Conservation (phyloP, 2,797 vertebrate genomes). For the Valencia hispanica region DNA sequence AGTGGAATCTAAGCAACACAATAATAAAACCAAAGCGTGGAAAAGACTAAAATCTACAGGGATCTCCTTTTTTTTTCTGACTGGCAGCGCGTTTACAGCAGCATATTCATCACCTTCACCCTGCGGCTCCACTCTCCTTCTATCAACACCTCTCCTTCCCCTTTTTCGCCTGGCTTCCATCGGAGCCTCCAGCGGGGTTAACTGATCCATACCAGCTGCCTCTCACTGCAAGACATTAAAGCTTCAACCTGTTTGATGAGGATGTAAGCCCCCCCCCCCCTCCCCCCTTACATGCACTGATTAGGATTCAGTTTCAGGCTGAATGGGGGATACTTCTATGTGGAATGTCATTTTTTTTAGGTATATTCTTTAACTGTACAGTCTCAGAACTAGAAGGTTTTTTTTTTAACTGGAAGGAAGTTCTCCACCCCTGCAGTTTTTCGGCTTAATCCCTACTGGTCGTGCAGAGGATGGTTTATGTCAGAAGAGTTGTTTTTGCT, state of each 20-base stretch:
- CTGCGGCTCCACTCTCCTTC: conserved; percentile 25
- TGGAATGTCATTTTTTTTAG: neutral
- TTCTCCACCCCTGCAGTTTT: neutral
- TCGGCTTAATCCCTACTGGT: neutral
- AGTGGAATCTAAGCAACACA: neutral
- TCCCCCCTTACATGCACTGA: conserved; percentile 12
- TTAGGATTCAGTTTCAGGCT: conserved; percentile 1
- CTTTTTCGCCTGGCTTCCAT: conserved; percentile 18
- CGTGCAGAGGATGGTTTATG: neutral
- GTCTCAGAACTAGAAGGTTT: neutral
- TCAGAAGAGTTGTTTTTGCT: neutral
- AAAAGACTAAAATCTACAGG: conserved; percentile 9
- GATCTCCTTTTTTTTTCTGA: conserved; percentile 40
- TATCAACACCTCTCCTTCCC: conserved; percentile 32
- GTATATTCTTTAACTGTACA: neutral
- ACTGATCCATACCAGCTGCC: conserved; percentile 60
- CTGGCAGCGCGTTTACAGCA: conserved; percentile 18
- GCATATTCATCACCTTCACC: conserved; percentile 44
- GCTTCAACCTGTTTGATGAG: conserved; percentile 30
- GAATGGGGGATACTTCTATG: neutral
- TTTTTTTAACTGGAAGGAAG: neutral
- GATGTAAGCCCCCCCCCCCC: conserved; percentile 20
- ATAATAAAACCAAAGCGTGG: neutral
- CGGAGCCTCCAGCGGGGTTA: conserved; percentile 48
- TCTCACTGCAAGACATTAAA: conserved; percentile 39